Evolutionary conservation across 2,888 invertebrate species (phyloP), one percentile per base, ranked within the genome.

Genomic region (Lepidonotus clava): DNA sequence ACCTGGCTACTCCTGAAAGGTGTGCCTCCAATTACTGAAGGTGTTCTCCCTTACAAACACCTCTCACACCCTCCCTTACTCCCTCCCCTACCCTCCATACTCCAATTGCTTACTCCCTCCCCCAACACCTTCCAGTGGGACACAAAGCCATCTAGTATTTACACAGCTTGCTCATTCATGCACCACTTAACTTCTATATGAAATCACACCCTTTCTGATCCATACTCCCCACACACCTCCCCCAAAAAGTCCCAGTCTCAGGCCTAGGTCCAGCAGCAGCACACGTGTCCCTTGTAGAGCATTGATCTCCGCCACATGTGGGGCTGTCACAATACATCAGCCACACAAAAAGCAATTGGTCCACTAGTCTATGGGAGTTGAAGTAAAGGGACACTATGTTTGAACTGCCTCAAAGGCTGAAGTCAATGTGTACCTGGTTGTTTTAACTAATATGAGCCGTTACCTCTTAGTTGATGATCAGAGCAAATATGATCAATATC

Each of bases 101-200:
- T 24, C 32, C 66, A 6, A 24, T 2, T 34, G 66, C 66, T n/a
- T n/a, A n/a, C n/a, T n/a, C 80, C 41, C 41, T 18, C 41, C 14
- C 4, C 46, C 46, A 41, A 46, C 80, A 40, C 28, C 11, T 6
- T 24, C 21, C 51, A 21, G 51, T 14, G 51, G 11, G 41, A 32
- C 80, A 80, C 80, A 80, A 80, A 80, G 80, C 28, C 0, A 28
- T 24, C 1, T n/a, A 46, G 46, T 80, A 80, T 80, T 80, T 80
- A 80, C 80, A 41, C 34, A 80, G 80, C 32, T 34, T 18, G 46
- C 80, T 80, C 80, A 28, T 41, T 51, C 80, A 80, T 34, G 80
- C 80, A 80, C 46, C 80, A 80, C 80, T 80, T 80, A 80, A 80
- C 80, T 80, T 51, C 80, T 80, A 80, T 80, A 80, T 71, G 71